Evolutionary conservation across 2,888 invertebrate species (phyloP), one percentile per base, ranked within the genome.

Genomic region (Furcula furcula): DNA sequence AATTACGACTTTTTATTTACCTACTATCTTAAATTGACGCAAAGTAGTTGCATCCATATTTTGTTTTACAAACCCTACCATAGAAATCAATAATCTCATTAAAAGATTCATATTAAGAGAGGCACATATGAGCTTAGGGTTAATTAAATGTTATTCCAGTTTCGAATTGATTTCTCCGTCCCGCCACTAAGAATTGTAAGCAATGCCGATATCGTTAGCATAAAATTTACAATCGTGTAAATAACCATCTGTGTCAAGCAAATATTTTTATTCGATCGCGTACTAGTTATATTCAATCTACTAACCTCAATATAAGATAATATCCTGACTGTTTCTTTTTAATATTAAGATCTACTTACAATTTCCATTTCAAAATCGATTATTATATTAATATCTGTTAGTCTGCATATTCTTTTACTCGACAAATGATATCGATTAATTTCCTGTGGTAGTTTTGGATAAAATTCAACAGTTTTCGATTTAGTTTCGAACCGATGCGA

Each of bases 211-310:
- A 41, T 58, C 50, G 59, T 63, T 63, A 59, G 55, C 46, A 44
- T 25, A 36, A 34, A 59, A 60, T 70, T 56, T 49, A 72, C 64
- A 51, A 38, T 50, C 45, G 49, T 63, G 62, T 72, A 61, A 69
- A 70, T 59, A 50, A 54, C 34, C 55, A 65, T 64, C 51, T 57
- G 57, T 65, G 69, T 50, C 61, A 51, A 52, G 60, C 60, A 69
- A 74, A 73, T 71, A 70, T 74, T 73, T 76, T 75, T 66, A 65
- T 63, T 63, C 49, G 46, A 36, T 28, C 22, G 44, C 32, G 51
- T 65, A 65, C 72, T 70, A 67, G 71, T 72, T 71, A 46, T 43
- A 55, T 65, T 54, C 51, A 68, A 61, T 64, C 67, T 50, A 67
- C 61, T 79, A 68, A 76, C 76, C 81, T 62, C 62, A 53, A 66